These are phyloP conservation scores for Labroides dimidiatus DNA, from an alignment of 2,797 vertebrate genomes.

Conservation along the genomic window DNA sequence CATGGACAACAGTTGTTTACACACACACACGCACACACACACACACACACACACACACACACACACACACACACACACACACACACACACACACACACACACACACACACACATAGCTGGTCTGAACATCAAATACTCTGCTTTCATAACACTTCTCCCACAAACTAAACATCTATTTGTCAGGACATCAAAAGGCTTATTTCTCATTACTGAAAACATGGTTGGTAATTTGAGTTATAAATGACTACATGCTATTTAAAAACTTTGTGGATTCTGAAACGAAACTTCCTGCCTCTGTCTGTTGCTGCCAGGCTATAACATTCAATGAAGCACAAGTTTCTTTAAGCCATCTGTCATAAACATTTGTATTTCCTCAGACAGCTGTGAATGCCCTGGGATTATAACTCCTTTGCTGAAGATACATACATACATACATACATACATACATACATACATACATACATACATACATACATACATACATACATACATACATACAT, in stretches of 20 bases:
- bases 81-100: conserved; percentile 11
- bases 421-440: too few relatives aligned
- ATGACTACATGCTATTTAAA: neutral
- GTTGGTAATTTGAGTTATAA: neutral
- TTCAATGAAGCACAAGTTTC: neutral
- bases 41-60: conserved; percentile 14
- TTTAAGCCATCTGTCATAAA: conserved; percentile 2
- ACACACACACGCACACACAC: too few relatives aligned
- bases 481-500: too few relatives aligned
- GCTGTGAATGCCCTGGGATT: neutral
- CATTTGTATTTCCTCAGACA: neutral
- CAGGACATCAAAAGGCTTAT: neutral
- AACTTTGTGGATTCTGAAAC: neutral
- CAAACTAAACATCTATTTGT: conserved; percentile 5
- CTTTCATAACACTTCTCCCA: neutral
- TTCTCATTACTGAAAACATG: neutral
- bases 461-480: too few relatives aligned
- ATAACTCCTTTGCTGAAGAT: neutral
- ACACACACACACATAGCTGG: conserved; percentile 6
- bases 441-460: too few relatives aligned
- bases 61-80: conserved; percentile 7
- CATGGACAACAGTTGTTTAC: conserved; percentile 22
- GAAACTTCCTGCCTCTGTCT: neutral
- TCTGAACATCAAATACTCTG: neutral
- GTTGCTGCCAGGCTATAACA: neutral